phyloP scores from a whole-genome alignment of 2,113 vertebrate species.

The Vimba vimba region DNA sequence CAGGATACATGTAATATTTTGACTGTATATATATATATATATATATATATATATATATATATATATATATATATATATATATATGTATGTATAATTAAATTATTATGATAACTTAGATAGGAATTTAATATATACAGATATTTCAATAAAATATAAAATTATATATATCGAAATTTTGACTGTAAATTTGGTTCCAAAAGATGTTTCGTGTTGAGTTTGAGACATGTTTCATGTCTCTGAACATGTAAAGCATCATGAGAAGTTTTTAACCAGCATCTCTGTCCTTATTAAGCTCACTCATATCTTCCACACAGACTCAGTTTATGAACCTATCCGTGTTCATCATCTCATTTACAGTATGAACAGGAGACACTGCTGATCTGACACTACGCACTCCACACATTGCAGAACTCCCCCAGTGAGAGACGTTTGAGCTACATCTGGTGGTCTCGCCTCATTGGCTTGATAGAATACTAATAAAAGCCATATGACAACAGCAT shows the following conservation, averaged over 20 bases:
- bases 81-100: too few species aligned
- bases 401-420: conserved; percentile 26
- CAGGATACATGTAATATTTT: too few species aligned
- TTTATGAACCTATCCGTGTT: not conserved
- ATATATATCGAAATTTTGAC: too few species aligned
- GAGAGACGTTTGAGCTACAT: conserved; percentile 65
- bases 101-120: too few species aligned
- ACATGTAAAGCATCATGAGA: not conserved
- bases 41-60: too few species aligned
- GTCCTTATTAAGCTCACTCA: not conserved
- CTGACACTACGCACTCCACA: not conserved
- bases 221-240: not conserved
- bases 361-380: conserved; percentile 7
- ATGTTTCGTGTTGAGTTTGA: not conserved
- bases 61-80: too few species aligned
- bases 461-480: conserved; percentile 79
- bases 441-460: conserved; percentile 74
- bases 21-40: too few species aligned
- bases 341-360: not conserved
- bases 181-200: not conserved
- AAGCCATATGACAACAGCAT: conserved; percentile 75
- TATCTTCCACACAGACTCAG: too few species aligned
- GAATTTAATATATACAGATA: too few species aligned
- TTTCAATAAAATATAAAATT: too few species aligned
- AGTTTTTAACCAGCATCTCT: not conserved